A percentile compares a stretch with the other conserved stretches of the same genome.
Evolutionary conservation across 2,888 invertebrate genomes (phyloP).

Genomic region (Malthinus flaveolus): DNA sequence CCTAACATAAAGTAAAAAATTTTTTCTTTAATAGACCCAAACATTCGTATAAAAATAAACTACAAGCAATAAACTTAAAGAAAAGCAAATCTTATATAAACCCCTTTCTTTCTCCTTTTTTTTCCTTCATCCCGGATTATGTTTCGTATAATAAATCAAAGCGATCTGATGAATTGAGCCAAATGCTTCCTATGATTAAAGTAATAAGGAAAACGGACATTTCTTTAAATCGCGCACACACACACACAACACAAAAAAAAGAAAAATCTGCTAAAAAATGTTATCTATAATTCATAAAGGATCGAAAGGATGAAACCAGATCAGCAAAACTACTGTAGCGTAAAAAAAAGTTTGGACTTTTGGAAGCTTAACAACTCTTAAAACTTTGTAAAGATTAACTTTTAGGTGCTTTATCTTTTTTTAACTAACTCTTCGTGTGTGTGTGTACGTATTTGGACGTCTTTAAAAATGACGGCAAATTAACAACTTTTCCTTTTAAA

Average conservation of each 20-base stretch:
- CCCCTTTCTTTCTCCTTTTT: conserved; percentile 12
- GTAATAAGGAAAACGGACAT: conserved; percentile 54
- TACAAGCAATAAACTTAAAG: conserved; percentile 4
- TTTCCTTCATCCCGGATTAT: conserved; percentile 17
- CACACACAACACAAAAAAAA: conserved; percentile 38
- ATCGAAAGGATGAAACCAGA: conserved; percentile 45
- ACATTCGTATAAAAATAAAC: conserved; percentile 1
- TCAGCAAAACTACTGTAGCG: conserved; percentile 42
- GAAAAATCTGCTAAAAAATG: conserved; percentile 52
- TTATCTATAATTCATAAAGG: conserved; percentile 55
- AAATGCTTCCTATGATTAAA: conserved; percentile 57
- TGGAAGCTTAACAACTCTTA: conserved; percentile 33
- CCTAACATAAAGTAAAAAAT: conserved; percentile 9
- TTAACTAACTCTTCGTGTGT: conserved; percentile 16
- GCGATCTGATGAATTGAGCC: conserved; percentile 53
- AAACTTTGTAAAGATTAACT: conserved; percentile 33
- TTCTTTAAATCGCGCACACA: conserved; percentile 38
- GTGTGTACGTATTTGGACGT: too few species aligned
- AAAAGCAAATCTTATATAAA: conserved; percentile 17
- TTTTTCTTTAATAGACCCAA: not conserved
- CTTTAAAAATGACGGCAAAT: too few species aligned
- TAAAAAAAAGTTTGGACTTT: conserved; percentile 32
- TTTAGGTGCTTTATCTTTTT: conserved; percentile 27
- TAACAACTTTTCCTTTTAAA: too few species aligned
- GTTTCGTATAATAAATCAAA: conserved; percentile 46